Conservation (phyloP, 2,797 vertebrate genomes). For the Micrastur ruficollis region DNA sequence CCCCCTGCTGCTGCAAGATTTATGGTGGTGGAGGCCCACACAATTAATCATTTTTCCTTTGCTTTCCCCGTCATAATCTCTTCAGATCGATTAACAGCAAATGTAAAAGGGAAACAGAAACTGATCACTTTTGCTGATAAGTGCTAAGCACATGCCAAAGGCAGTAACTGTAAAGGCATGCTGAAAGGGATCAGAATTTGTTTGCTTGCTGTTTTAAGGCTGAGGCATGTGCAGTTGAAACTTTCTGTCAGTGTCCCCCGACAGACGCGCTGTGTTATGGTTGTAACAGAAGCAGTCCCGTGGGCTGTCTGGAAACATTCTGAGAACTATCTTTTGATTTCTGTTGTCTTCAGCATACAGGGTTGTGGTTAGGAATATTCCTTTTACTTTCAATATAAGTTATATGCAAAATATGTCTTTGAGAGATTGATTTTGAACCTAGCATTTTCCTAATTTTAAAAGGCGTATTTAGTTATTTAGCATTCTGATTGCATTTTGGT, state of each 20-base stretch:
- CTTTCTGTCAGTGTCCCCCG: not conserved
- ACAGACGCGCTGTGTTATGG: not conserved
- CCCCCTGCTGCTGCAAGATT: not conserved
- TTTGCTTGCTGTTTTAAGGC: not conserved
- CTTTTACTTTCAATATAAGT: not conserved
- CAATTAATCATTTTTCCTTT: not conserved
- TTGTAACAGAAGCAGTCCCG: not conserved
- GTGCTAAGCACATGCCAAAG: not conserved
- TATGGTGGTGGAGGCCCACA: not conserved
- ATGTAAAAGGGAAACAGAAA: not conserved
- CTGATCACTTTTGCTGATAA: conserved; percentile 1
- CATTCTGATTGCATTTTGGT: not conserved
- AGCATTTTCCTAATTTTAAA: not conserved
- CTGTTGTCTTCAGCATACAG: not conserved
- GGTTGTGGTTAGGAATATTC: not conserved
- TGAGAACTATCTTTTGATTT: not conserved
- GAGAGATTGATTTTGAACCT: not conserved
- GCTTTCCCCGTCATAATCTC: not conserved
- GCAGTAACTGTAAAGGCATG: not conserved
- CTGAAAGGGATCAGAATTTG: not conserved
- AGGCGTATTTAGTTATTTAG: not conserved
- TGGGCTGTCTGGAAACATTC: not conserved
- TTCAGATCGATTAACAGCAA: not conserved
- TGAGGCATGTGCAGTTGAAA: not conserved
- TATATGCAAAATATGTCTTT: not conserved